A percentile compares a stretch with the other conserved stretches of the same genome.
These are phyloP conservation scores for Leptonema lineaticorne DNA, from an alignment of 1,140 invertebrate species.

Conservation along the genomic window DNA sequence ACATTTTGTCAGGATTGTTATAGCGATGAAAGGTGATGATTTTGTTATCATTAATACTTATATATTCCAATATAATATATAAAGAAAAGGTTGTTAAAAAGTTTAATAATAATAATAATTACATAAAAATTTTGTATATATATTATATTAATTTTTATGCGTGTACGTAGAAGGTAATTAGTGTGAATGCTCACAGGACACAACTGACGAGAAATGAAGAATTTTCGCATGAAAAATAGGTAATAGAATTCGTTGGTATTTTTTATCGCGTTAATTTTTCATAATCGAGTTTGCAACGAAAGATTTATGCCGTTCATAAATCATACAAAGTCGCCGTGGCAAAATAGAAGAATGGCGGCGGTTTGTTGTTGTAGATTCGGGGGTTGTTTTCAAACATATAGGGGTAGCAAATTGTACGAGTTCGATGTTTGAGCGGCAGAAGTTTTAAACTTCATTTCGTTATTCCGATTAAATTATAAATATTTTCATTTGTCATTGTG, in stretches of 20 bases:
- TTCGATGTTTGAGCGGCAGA: too few relatives aligned
- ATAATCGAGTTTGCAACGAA: constrained; percentile 12
- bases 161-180: neutral
- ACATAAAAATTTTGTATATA: too few relatives aligned
- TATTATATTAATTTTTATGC: neutral
- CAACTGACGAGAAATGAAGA: neutral
- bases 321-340: neutral
- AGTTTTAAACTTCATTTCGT: too few relatives aligned
- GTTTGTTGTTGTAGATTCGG: neutral
- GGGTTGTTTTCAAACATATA: too few relatives aligned
- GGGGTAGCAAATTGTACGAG: neutral
- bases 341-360: neutral
- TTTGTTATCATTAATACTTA: too few relatives aligned
- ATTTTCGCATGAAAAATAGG: neutral
- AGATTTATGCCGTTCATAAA: constrained; percentile 5
- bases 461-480: too few relatives aligned
- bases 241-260: neutral
- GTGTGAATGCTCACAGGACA: neutral
- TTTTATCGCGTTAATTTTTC: constrained; percentile 17
- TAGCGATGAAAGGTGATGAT: too few relatives aligned
- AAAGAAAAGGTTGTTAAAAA: too few relatives aligned
- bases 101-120: too few relatives aligned
- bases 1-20: too few relatives aligned
- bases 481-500: too few relatives aligned
- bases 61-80: too few relatives aligned